A percentile compares a stretch with the other conserved stretches of the same genome.
Conservation (phyloP, 2,888 invertebrate species). For the Calameuta pallipes region DNA sequence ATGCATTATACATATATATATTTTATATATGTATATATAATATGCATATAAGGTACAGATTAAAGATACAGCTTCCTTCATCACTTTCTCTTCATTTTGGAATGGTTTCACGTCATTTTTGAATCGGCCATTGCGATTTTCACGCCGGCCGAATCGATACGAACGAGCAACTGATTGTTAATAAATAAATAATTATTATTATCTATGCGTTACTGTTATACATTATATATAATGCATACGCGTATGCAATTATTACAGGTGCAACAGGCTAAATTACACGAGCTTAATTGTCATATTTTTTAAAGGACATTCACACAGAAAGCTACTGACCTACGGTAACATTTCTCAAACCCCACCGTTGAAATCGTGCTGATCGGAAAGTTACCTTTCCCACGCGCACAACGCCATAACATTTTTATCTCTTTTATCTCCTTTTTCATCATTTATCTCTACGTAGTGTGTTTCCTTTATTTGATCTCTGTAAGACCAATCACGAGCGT, state of each 20-base stretch:
- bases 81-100: neutral
- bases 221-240: neutral
- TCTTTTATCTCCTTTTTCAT: conserved; percentile 18
- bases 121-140: conserved; percentile 3
- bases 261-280: conserved; percentile 4
- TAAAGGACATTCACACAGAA: conserved; percentile 13
- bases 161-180: conserved; percentile 1
- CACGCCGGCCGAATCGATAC: neutral
- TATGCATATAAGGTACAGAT: conserved; percentile 9
- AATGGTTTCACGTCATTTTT: conserved; percentile 16
- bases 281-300: neutral
- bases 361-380: conserved; percentile 6
- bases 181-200: conserved; percentile 7
- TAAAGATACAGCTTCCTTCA: conserved; percentile 3
- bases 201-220: conserved; percentile 1
- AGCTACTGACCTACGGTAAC: conserved; percentile 20
- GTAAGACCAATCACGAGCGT: neutral
- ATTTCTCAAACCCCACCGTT: conserved; percentile 19
- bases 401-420: conserved; percentile 1
- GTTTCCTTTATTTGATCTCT: neutral
- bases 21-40: neutral
- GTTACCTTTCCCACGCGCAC: neutral
- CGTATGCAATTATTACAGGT: conserved; percentile 1
- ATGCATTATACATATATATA: conserved; percentile 7
- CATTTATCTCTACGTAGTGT: conserved; percentile 8